Base-by-base conservation (phyloP, 64 coral and sea anemone species). In the Dendrophyllia cribrosa region DNA sequence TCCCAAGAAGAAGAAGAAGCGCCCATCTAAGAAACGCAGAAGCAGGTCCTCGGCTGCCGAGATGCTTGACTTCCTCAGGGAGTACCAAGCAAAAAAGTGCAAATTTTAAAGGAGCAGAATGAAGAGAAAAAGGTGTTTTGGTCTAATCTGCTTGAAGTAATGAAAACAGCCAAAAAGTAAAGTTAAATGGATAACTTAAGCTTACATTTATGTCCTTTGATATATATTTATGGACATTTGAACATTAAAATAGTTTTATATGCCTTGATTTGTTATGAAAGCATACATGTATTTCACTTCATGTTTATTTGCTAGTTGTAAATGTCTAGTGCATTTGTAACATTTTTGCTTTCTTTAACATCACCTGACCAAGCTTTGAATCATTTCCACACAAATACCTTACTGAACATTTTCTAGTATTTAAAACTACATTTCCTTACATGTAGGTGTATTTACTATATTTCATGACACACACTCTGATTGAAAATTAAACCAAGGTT, bases 81-180 rank as follows among this genome's bases (percentile, higher is more conserved):
- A 67, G 19, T 85, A 25, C 7, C 50, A 80, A 80, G 53, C 14
- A 6, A 85, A 67, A 85, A 85, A 85, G 7, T 85, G 3, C 43
- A 67, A 47, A 66, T 85, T 46, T n/a, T 85, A 20, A 12, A 50
- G 56, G 81, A 85, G 43, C 66, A 66, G 62, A 56, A 77, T 55
- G 75, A 48, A 48, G 75, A 77, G 5, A 55, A 77, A 56, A 77
- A 77, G 23, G 51, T 49, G 52, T 77, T 77, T 19, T 55, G 75
- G 75, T 53, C 75, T n/a, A 77, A 56, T 77, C 75, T 77, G 2
- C 75, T 77, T 4, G 75, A 77, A 22, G 75, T 77, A 0, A 77
- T 77, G 75, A 77, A 77, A 77, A 77, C 75, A 55, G 13, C 75
- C 19, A 77, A 77, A 52, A 77, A 77, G 72, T 72, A 72, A 72